Conservation (phyloP, 1,140 invertebrate species). For the Mercenaria mercenaria region DNA sequence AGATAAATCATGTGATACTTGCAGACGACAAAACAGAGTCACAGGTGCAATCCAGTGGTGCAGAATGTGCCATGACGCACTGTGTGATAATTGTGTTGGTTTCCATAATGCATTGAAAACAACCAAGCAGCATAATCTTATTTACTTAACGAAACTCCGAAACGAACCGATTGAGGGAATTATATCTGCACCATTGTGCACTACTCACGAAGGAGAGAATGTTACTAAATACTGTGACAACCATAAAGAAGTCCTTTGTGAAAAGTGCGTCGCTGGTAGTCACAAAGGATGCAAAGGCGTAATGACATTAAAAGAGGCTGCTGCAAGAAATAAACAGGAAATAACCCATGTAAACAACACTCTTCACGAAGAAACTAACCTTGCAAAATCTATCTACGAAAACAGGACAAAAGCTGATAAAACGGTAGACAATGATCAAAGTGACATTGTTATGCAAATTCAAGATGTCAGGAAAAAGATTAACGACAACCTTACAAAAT, state of each 20-base stretch:
- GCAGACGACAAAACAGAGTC: constrained; percentile 29
- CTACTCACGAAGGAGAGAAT: constrained; percentile 46
- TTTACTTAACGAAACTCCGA: constrained; percentile 5
- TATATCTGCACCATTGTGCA: constrained; percentile 40
- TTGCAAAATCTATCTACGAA: constrained; percentile 53
- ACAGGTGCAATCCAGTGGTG: constrained; percentile 40
- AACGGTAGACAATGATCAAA: constrained; percentile 39
- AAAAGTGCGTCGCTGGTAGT: constrained; percentile 58
- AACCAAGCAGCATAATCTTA: constrained; percentile 32
- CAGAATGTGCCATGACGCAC: constrained; percentile 44
- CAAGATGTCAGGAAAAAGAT: constrained; percentile 45
- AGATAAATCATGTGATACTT: constrained; percentile 52
- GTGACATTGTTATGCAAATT: constrained; percentile 12
- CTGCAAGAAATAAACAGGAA: neutral
- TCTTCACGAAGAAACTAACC: constrained; percentile 42
- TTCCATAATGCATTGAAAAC: constrained; percentile 66
- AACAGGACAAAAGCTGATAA: constrained; percentile 36
- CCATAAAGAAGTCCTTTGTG: constrained; percentile 50
- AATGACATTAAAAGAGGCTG: constrained; percentile 28
- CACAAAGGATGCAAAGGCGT: constrained; percentile 56
- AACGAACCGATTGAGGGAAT: constrained; percentile 47
- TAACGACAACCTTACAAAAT: constrained; percentile 56
- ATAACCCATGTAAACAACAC: neutral
- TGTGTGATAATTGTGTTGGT: constrained; percentile 58
- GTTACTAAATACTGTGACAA: constrained; percentile 54